Evolutionary conservation across 2,113 vertebrate genomes (phyloP).

Genomic region (Melanotaenia duboulayi): DNA sequence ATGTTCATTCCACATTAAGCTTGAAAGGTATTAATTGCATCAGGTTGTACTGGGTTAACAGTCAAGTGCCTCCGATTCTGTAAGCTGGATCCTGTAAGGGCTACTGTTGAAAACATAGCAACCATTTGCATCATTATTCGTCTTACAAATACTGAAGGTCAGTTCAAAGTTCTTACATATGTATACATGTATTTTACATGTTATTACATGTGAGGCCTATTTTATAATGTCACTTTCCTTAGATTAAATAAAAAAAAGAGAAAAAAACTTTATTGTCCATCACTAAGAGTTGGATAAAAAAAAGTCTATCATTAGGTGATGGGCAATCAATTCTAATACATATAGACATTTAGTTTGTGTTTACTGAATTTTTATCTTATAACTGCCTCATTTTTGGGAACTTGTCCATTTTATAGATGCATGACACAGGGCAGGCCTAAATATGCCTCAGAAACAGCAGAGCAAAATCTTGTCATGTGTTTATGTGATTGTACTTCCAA

Average conservation of each 20-base stretch:
- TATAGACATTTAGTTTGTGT: slow-evolving; percentile 8
- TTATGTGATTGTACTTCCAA: slow-evolving; percentile 45
- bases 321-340: background rate
- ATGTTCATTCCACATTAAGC: background rate
- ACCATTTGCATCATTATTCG: slow-evolving; percentile 31
- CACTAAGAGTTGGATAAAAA: too few relatives aligned
- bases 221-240: slow-evolving; percentile 28
- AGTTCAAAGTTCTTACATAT: slow-evolving; percentile 38
- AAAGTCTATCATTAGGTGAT: too few relatives aligned
- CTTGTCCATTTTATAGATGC: slow-evolving; percentile 10
- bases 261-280: too few relatives aligned
- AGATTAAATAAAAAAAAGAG: background rate
- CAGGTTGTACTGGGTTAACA: slow-evolving; percentile 21
- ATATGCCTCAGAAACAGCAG: slow-evolving; percentile 48
- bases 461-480: slow-evolving; percentile 24
- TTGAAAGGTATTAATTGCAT: background rate
- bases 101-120: slow-evolving; percentile 28
- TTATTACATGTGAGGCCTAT: slow-evolving; percentile 2
- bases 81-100: slow-evolving; percentile 54
- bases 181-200: background rate
- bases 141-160: slow-evolving; percentile 25
- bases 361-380: slow-evolving; percentile 5
- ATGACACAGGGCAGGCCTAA: background rate
- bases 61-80: slow-evolving; percentile 73
- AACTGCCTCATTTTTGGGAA: background rate